Conservation (phyloP, 2,888 invertebrate species). For the Tipula helvola region DNA sequence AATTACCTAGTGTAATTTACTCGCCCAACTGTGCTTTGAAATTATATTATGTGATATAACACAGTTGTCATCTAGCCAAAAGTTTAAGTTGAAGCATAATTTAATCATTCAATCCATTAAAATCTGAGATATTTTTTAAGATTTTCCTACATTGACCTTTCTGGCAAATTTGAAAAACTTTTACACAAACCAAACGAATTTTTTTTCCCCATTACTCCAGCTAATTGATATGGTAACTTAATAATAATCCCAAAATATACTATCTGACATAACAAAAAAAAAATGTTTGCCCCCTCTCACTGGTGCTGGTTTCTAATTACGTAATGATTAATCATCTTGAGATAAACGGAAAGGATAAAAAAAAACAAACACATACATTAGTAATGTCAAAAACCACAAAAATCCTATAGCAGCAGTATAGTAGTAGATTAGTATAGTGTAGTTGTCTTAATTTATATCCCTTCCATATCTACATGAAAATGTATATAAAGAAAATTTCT, state of each 20-base stretch:
- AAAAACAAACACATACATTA: not conserved
- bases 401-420: not conserved
- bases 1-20: no score
- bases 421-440: not conserved
- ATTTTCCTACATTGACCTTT: not conserved
- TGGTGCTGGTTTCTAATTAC: not conserved
- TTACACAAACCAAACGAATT: no score
- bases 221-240: not conserved
- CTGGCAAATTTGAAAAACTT: no score
- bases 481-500: not conserved
- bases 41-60: no score
- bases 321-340: not conserved
- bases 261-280: not conserved
- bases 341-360: not conserved
- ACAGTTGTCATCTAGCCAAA: no score
- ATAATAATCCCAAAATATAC: not conserved
- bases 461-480: not conserved
- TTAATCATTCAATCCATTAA: no score
- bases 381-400: not conserved
- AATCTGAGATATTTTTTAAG: no score
- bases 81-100: no score
- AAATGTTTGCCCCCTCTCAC: not conserved
- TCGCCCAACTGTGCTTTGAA: no score
- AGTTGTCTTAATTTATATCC: not conserved
- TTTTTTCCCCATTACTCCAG: not conserved